A percentile compares a stretch with the other conserved stretches of the same genome.
phyloP scores from a whole-genome alignment of 2,113 vertebrate species.

The Glaucomys volans region DNA sequence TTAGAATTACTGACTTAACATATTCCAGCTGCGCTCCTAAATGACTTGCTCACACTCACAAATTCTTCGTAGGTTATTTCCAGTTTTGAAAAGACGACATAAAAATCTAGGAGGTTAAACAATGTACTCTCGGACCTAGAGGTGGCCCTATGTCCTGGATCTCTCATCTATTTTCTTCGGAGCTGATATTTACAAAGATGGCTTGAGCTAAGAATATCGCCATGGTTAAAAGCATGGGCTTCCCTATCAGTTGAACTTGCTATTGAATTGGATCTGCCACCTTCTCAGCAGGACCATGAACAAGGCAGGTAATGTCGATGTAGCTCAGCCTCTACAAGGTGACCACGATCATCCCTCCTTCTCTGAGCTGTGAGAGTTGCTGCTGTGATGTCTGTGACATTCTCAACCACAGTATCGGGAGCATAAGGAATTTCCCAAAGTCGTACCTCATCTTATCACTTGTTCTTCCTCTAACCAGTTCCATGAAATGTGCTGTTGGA shows the following conservation, averaged over 20 bases:
- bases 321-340: neutral
- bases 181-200: neutral
- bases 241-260: neutral
- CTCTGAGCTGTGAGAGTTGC: neutral
- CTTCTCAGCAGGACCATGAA: neutral
- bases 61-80: constrained; percentile 18
- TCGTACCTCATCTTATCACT: neutral
- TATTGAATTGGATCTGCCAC: neutral
- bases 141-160: neutral
- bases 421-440: neutral
- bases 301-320: neutral
- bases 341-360: neutral
- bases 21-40: neutral
- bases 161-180: neutral
- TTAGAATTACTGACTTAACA: constrained; percentile 13
- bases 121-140: neutral
- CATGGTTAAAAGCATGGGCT: neutral
- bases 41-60: neutral
- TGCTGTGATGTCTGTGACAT: neutral
- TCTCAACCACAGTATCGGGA: neutral
- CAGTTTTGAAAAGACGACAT: neutral
- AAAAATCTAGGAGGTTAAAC: neutral
- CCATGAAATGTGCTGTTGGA: neutral
- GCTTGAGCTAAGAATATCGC: neutral
- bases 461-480: neutral